Evolutionary conservation across 2,888 invertebrate species (phyloP).

Genomic region (Drosophila colorata): DNA sequence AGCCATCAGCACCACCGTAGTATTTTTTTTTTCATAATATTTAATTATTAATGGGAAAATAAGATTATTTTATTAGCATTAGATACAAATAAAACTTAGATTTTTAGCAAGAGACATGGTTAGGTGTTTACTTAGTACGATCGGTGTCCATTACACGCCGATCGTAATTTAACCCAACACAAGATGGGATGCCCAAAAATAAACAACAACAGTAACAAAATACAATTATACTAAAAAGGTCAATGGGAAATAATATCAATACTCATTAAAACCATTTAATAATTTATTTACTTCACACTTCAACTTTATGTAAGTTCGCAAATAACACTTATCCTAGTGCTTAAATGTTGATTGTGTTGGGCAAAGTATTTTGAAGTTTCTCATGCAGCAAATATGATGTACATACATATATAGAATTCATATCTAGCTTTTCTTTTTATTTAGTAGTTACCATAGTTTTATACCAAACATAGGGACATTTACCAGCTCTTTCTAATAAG

Average conservation of each 20-base stretch:
- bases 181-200: conserved; percentile 8
- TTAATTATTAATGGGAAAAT: conserved; percentile 23
- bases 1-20: conserved; percentile 16
- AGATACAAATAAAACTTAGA: conserved; percentile 13
- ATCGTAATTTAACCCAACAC: neutral
- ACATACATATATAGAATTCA: conserved; percentile 23
- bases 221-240: conserved; percentile 1
- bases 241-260: conserved; percentile 5
- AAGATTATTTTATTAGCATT: conserved; percentile 13
- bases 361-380: conserved; percentile 15
- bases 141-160: neutral
- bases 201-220: conserved; percentile 8
- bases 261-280: conserved; percentile 9
- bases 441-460: conserved; percentile 20
- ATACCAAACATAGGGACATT: conserved; percentile 7
- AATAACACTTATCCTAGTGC: conserved; percentile 23
- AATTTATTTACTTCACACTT: conserved; percentile 11
- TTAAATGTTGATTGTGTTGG: conserved; percentile 23
- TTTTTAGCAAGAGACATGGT: conserved; percentile 17
- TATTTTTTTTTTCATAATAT: conserved; percentile 15
- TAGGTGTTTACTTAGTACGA: conserved; percentile 1
- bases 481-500: neutral
- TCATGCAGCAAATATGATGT: conserved; percentile 16
- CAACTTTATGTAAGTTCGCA: conserved; percentile 10
- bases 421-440: conserved; percentile 4